Base-by-base conservation (phyloP, 2,113 vertebrate genomes). In the Progne subis region DNA sequence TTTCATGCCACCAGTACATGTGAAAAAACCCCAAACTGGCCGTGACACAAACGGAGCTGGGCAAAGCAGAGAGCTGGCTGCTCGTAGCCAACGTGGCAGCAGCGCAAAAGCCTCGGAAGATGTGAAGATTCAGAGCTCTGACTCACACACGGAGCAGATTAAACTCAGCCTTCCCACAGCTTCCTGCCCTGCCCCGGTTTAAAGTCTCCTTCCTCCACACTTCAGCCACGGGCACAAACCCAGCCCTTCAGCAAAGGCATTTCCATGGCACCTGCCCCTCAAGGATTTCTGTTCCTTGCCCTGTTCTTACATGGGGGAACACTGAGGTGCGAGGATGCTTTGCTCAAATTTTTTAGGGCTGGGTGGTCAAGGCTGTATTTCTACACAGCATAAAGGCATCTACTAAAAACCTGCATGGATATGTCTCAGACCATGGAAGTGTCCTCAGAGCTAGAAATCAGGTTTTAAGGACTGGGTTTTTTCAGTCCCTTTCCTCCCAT, bases 111-210 rank as follows among this genome's bases (percentile, higher is more conserved):
- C 56, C 75, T 88, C 1, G 2, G 88, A 60, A 91, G 95, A 96
- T 88, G 94, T n/a, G 90, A 64, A 94, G 93, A 55, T 86, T 95
- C 56, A 5, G 37, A 79, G 32, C 82, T 91, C 55, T 95, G 95
- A 92, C 86, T 97, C 96, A 97, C 92, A 95, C 68, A 86, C 34
- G 24, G 88, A 94, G 94, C 81, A 79, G 89, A 96, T 96, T 95
- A 92, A 97, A 86, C 65, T 95, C 94, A 84, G 94, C 18, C 94
- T 97, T 93, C 96, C 96, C 96, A 94, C 96, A 94, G 94, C 49
- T 97, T 97, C 96, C 95, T 94, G 94, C 88, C 80, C 86, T 94
- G 91, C 80, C 86, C 64, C 3, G 4, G 55, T 68, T 76, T 24
- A 29, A 79, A 74, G 17, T 12, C 86, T 88, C 80, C 52, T 34